A percentile compares a stretch with the other conserved stretches of the same genome.
Evolutionary conservation across 2,113 vertebrate species (phyloP).

Genomic region (Orycteropus afer): DNA sequence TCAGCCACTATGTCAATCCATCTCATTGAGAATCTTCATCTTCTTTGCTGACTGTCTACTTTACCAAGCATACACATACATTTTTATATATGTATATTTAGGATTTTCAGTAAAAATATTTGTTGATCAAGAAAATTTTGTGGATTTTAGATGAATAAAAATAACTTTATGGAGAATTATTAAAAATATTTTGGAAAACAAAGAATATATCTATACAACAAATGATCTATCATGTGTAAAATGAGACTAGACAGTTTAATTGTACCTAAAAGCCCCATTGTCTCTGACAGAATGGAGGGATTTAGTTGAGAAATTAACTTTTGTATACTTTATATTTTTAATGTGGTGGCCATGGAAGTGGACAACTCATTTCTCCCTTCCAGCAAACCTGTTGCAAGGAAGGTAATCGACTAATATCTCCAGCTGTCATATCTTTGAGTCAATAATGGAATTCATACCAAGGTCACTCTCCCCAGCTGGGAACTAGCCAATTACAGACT

Average conservation of each 20-base stretch:
- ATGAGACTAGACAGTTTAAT: not conserved
- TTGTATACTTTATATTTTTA: not conserved
- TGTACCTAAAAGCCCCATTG: not conserved
- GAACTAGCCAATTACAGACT: not conserved
- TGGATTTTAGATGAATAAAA: not conserved
- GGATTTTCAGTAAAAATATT: too few species aligned
- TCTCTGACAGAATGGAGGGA: not conserved
- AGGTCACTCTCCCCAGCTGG: not conserved
- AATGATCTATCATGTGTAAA: not conserved
- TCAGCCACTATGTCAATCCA: too few species aligned
- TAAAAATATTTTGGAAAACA: not conserved
- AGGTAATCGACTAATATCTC: not conserved
- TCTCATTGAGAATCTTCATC: too few species aligned
- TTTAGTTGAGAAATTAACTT: not conserved
- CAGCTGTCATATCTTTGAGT: too few species aligned
- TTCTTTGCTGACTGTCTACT: too few species aligned
- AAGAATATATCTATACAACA: not conserved
- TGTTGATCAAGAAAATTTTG: not conserved
- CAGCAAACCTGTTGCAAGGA: not conserved
- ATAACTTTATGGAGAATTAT: not conserved
- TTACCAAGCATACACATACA: not conserved
- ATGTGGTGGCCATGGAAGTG: not conserved
- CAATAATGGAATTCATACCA: accelerated
- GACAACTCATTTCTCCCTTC: not conserved
- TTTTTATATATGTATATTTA: not conserved